Evolutionary conservation across 2,797 vertebrate species (phyloP).

Genomic region (Danio tinwini): DNA sequence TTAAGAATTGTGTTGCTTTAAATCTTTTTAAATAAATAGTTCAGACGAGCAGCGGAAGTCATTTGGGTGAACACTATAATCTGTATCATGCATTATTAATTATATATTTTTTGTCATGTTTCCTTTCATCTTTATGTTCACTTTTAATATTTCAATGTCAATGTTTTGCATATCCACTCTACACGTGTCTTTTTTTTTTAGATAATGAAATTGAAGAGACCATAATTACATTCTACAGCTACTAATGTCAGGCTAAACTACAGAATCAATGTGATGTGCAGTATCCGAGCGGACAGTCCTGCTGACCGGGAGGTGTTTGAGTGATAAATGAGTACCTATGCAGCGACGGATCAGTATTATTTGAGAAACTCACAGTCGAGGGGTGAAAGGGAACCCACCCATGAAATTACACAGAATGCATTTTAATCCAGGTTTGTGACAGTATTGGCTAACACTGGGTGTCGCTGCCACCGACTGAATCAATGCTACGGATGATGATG

Average conservation of each 20-base stretch:
- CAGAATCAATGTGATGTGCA: too few species aligned
- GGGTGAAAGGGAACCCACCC: constrained; percentile 72
- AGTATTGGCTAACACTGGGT: constrained; percentile 72
- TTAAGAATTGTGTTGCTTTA: too few species aligned
- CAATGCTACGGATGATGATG: constrained; percentile 23
- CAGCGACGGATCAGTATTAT: constrained; percentile 68
- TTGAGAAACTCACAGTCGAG: constrained; percentile 71
- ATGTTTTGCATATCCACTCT: not conserved
- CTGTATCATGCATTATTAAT: not conserved
- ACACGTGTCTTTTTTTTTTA: not conserved
- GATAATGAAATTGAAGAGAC: not conserved
- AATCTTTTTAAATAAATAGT: too few species aligned
- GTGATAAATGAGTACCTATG: constrained; percentile 64
- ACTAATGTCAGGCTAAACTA: not conserved
- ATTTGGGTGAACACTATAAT: too few species aligned
- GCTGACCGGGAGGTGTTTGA: constrained; percentile 65
- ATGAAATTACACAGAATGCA: constrained; percentile 80
- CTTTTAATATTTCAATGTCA: not conserved
- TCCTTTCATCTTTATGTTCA: not conserved
- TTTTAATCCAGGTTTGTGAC: constrained; percentile 77
- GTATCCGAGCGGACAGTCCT: constrained; percentile 53
- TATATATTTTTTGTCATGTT: too few species aligned
- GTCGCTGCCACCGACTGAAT: constrained; percentile 63
- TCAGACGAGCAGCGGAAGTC: too few species aligned
- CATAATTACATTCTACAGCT: not conserved